phyloP scores from a whole-genome alignment of 2,797 vertebrate genomes.

The Naso thynnoides region DNA sequence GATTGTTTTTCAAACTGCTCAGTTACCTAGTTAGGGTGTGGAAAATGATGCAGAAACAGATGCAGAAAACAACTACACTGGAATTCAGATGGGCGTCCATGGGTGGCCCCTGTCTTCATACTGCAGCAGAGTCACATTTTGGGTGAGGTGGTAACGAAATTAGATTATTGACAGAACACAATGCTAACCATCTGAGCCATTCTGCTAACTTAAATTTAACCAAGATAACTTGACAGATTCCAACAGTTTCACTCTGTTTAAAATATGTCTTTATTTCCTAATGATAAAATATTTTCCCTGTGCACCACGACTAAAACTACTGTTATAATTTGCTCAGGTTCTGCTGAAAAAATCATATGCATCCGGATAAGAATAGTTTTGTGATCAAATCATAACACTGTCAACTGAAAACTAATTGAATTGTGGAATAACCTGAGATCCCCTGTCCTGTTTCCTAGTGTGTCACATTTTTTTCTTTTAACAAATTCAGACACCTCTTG shows the following conservation, averaged over 20 bases:
- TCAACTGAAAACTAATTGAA: slow-evolving; percentile 20
- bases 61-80: neutral
- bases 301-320: neutral
- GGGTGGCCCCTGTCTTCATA: neutral
- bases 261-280: neutral
- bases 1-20: neutral
- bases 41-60: no score
- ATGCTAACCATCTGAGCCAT: slow-evolving; percentile 2
- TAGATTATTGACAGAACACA: slow-evolving; percentile 22
- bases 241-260: neutral
- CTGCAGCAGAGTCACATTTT: slow-evolving; percentile 14
- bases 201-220: slow-evolving; percentile 4
- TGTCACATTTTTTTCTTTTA: slow-evolving; percentile 10
- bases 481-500: slow-evolving; percentile 5
- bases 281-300: neutral
- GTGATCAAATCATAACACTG: slow-evolving; percentile 3
- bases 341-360: neutral
- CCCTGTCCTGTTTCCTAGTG: neutral
- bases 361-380: neutral
- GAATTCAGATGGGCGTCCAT: neutral
- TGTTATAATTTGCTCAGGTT: neutral
- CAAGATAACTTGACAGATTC: neutral
- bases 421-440: slow-evolving; percentile 9
- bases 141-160: slow-evolving; percentile 15
- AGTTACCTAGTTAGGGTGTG: neutral